Evolutionary conservation across 2,797 vertebrate species (phyloP).

Genomic region (Lates japonicus): DNA sequence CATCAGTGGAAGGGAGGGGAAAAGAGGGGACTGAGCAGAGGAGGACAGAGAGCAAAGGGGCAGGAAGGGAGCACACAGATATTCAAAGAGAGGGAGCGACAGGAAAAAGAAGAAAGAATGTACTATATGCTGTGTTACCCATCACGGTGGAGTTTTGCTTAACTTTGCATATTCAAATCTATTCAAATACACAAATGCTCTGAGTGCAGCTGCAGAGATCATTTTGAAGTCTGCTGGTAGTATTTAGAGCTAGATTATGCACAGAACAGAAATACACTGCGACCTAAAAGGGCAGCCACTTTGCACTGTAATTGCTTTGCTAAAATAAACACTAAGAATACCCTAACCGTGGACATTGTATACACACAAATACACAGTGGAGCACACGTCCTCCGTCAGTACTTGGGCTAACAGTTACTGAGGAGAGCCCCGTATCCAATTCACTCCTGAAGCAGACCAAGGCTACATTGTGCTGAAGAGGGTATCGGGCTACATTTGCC

Average conservation of each 20-base stretch:
- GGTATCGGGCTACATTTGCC: slow-evolving; percentile 65
- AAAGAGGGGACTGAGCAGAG: slow-evolving; percentile 15
- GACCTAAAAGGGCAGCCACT: slow-evolving; percentile 18
- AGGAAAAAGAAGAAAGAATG: neutral
- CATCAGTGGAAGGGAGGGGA: slow-evolving; percentile 36
- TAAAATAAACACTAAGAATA: slow-evolving; percentile 22
- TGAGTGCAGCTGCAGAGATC: slow-evolving; percentile 40
- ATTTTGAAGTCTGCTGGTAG: slow-evolving; percentile 43
- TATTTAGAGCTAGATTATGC: slow-evolving; percentile 24
- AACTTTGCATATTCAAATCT: slow-evolving; percentile 75
- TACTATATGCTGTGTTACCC: neutral
- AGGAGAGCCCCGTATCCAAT: slow-evolving; percentile 52
- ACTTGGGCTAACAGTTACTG: slow-evolving; percentile 12
- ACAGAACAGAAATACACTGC: slow-evolving; percentile 17
- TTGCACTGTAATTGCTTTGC: slow-evolving; percentile 31
- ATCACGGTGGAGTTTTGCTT: slow-evolving; percentile 52
- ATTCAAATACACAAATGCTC: slow-evolving; percentile 48
- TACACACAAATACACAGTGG: slow-evolving; percentile 29
- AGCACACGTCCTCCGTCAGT: slow-evolving; percentile 20
- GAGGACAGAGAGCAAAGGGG: slow-evolving; percentile 18
- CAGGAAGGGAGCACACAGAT: neutral
- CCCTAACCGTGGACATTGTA: neutral
- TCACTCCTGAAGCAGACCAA: slow-evolving; percentile 41
- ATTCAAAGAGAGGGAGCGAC: slow-evolving; percentile 20
- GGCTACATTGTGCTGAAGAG: slow-evolving; percentile 53